Conservation (phyloP, 1,140 invertebrate genomes). For the Rhopalosiphum maidis region DNA sequence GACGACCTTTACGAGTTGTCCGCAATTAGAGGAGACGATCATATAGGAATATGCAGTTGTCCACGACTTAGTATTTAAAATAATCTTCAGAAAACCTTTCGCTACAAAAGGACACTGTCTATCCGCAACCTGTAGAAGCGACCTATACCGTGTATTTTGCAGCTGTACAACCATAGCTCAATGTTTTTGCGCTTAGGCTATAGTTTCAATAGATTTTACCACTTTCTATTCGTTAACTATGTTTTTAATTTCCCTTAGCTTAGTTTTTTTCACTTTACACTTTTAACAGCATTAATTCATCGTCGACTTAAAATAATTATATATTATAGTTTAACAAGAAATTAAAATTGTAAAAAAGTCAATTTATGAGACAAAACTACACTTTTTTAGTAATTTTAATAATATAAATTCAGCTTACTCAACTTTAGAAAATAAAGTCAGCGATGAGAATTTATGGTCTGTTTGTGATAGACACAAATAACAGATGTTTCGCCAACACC, state of each 20-base stretch:
- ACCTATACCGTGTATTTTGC: too few relatives aligned
- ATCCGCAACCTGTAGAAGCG: too few relatives aligned
- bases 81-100: too few relatives aligned
- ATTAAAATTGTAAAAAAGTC: neutral
- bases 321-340: neutral
- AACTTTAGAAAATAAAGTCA: neutral
- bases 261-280: neutral
- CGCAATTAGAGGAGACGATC: too few relatives aligned
- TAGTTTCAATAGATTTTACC: too few relatives aligned
- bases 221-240: neutral
- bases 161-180: too few relatives aligned
- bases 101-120: too few relatives aligned
- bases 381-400: neutral
- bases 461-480: neutral
- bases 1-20: too few relatives aligned
- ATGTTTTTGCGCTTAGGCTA: too few relatives aligned
- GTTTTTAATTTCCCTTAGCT: neutral
- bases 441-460: neutral
- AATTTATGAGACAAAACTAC: neutral
- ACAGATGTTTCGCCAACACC: neutral
- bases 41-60: too few relatives aligned
- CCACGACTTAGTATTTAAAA: too few relatives aligned
- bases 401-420: neutral
- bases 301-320: neutral
- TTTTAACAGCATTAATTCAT: neutral